Evolutionary conservation across 2,113 vertebrate species (phyloP).

Genomic region (Centropus unirufus): DNA sequence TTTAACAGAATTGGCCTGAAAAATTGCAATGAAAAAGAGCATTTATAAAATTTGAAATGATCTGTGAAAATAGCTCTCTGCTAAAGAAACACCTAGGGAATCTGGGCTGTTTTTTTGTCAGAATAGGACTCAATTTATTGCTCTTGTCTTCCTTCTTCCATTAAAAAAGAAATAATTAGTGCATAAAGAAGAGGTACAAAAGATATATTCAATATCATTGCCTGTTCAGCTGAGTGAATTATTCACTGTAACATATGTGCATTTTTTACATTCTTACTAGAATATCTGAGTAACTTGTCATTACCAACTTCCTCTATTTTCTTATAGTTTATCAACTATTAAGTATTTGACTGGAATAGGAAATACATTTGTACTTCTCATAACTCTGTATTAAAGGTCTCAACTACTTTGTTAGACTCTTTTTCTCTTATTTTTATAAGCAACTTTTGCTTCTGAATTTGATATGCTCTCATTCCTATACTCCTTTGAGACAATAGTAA

Average conservation of each 20-base stretch:
- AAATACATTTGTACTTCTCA: background rate
- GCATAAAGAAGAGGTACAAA: background rate
- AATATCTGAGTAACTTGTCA: background rate
- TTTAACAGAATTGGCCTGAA: constrained; percentile 10
- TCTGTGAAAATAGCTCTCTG: background rate
- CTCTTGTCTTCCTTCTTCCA: background rate
- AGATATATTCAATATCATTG: background rate
- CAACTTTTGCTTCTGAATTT: background rate
- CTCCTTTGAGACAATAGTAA: background rate
- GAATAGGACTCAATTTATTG: background rate
- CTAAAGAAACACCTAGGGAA: background rate
- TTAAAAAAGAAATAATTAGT: background rate
- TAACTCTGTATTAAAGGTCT: background rate
- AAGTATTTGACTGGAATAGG: background rate
- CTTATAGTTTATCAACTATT: background rate
- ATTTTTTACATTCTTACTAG: background rate
- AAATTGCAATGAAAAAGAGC: background rate
- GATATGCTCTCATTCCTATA: background rate
- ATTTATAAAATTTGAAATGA: background rate
- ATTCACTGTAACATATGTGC: background rate
- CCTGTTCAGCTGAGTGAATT: background rate
- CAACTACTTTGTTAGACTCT: background rate
- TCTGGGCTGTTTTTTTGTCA: background rate
- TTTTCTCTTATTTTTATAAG: background rate
- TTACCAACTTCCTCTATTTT: background rate